phyloP scores from a whole-genome alignment of 2,797 vertebrate genomes.

The Sebastes umbrosus region DNA sequence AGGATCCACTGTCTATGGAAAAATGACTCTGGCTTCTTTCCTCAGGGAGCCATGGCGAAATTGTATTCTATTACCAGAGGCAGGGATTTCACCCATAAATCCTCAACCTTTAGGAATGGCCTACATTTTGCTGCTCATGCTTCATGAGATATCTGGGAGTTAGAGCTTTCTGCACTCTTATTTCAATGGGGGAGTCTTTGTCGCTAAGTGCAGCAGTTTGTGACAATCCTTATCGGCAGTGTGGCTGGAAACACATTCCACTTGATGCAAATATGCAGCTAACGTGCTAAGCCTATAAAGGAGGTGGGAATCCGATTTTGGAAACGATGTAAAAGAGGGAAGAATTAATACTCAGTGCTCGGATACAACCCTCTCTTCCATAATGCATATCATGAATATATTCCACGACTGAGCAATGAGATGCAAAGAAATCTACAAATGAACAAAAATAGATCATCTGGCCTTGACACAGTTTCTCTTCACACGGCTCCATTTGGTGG shows the following conservation, averaged over 20 bases:
- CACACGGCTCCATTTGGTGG: slow-evolving; percentile 16
- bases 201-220: background rate
- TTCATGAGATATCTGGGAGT: background rate
- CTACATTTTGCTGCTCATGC: slow-evolving; percentile 44
- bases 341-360: slow-evolving; percentile 42
- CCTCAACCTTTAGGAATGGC: slow-evolving; percentile 60
- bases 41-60: slow-evolving; percentile 15
- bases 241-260: background rate
- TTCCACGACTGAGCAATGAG: slow-evolving; percentile 29
- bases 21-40: slow-evolving; percentile 14
- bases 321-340: slow-evolving; percentile 4
- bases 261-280: slow-evolving; percentile 3
- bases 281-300: background rate
- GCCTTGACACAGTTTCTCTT: slow-evolving; percentile 50
- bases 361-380: slow-evolving; percentile 41
- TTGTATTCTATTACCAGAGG: slow-evolving; percentile 43
- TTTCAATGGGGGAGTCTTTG: background rate
- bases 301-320: slow-evolving; percentile 17
- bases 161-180: background rate
- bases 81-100: slow-evolving; percentile 55
- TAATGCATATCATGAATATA: slow-evolving; percentile 61
- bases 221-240: slow-evolving; percentile 7
- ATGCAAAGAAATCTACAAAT: slow-evolving; percentile 56
- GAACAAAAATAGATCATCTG: slow-evolving; percentile 56
- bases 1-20: slow-evolving; percentile 4